A percentile compares a stretch with the other conserved stretches of the same genome.
Evolutionary conservation across 2,888 invertebrate genomes (phyloP).

Genomic region (Drosophila gaucha): DNA sequence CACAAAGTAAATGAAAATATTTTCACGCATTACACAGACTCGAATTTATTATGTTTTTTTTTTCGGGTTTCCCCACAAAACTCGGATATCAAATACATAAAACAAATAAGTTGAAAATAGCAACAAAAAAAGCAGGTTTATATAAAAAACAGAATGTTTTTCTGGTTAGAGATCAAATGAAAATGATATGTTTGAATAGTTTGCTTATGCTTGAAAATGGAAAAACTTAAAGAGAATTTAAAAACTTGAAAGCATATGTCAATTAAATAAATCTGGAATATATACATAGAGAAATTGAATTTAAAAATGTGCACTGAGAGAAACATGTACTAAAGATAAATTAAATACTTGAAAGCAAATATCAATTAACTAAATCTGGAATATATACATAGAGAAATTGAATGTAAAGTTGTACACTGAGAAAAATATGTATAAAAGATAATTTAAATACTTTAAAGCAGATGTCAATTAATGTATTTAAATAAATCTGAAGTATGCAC

Average conservation of each 20-base stretch:
- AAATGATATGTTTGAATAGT: conserved; percentile 17
- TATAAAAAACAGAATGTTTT: not conserved
- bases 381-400: no score
- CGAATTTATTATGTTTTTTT: conserved; percentile 11
- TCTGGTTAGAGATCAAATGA: conserved; percentile 12
- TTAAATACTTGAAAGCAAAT: not conserved
- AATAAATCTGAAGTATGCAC: not conserved
- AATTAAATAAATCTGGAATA: not conserved
- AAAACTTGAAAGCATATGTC: not conserved
- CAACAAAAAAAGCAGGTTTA: not conserved
- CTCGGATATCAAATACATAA: conserved; percentile 30
- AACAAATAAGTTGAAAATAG: conserved; percentile 17
- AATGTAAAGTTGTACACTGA: no score
- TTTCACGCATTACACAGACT: conserved; percentile 35
- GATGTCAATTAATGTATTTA: not conserved
- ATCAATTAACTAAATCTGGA: not conserved
- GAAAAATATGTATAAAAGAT: no score
- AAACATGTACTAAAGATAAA: no score
- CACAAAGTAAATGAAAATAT: conserved; percentile 71
- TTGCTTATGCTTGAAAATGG: not conserved
- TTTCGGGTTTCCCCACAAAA: not conserved
- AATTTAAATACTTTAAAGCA: not conserved
- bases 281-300: no score
- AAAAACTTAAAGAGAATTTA: not conserved
- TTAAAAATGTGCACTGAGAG: no score